Evolutionary conservation across 2,888 invertebrate genomes (phyloP).

Genomic region (Micoletzkya japonica): DNA sequence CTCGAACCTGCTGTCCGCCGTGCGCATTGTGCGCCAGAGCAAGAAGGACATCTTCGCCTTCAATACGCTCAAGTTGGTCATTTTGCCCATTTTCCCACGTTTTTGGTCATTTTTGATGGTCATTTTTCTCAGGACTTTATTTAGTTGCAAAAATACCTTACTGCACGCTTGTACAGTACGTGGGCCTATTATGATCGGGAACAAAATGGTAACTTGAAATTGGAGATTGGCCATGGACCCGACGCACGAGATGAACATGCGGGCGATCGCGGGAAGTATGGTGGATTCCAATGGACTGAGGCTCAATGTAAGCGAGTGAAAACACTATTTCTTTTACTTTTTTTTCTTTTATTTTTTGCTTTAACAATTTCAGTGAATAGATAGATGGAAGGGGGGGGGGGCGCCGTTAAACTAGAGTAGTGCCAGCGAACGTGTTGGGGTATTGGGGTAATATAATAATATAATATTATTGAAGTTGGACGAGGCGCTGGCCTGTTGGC

Average conservation of each 20-base stretch:
- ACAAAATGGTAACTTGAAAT: too few relatives aligned
- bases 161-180: too few relatives aligned
- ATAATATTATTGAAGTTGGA: slow-evolving; percentile 28
- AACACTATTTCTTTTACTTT: not conserved
- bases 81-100: too few relatives aligned
- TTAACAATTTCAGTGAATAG: not conserved
- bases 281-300: not conserved
- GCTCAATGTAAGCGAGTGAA: slow-evolving; percentile 10
- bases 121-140: too few relatives aligned
- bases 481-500: slow-evolving; percentile 44
- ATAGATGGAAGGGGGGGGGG: not conserved
- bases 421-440: not conserved
- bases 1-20: not conserved
- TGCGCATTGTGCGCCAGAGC: not conserved
- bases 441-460: not conserved
- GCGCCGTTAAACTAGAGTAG: too few relatives aligned
- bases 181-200: too few relatives aligned
- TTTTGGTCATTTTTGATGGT: too few relatives aligned
- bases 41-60: not conserved
- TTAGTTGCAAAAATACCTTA: too few relatives aligned
- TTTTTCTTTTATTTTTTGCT: not conserved
- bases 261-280: not conserved
- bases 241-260: not conserved
- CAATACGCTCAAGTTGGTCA: not conserved
- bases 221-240: not conserved